Base-by-base conservation (phyloP, 2,888 invertebrate genomes). In the Noctua janthina region DNA sequence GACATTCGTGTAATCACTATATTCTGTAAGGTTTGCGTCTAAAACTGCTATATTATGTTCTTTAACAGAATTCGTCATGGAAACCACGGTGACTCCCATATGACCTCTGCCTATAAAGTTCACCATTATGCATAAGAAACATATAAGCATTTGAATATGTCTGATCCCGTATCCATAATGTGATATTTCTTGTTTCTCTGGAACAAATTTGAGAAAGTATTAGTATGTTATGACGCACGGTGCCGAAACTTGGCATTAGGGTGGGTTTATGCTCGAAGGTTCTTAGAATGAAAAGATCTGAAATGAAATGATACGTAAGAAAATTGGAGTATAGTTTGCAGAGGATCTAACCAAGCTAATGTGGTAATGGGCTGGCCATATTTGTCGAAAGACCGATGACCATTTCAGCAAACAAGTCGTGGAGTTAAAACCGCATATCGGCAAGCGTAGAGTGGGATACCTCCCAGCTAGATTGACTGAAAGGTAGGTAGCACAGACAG, bases 11-110 rank as follows among this genome's bases (percentile, higher is more conserved):
- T n/a, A 15, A 51, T 85, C 39, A 3, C 15, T 1, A 23, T 23
- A 11, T 17, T 3, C n/a, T 49, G 76, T 51, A 1, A 66, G 0
- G 23, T 76, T 74, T 67, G 62, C 20, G 10, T 78, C 54, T 20
- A 74, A 7, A 71, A 49, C 54, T 71, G 29, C 68, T 23, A 2
- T n/a, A 78, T 66, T n/a, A 78, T 66, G 64, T 54, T n/a, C 68
- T 49, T 72, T 74, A 15, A 77, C 15, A n/a, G 85, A 84, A 85
- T 85, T 91, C 0, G 93, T 93, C 94, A 95, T 94, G 5, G 94
- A 94, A 8, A 95, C 95, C 10, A 95, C 90, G 0, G 94, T 92
- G 1, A 95, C 94, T n/a, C 93, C 93, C 56, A 95, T 81, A 75
- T 95, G 95, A 23, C 90, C 93, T 81, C 95, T 90, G 0, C 92